Conservation (phyloP, 2,797 vertebrate genomes). For the Gephyroberyx darwinii region DNA sequence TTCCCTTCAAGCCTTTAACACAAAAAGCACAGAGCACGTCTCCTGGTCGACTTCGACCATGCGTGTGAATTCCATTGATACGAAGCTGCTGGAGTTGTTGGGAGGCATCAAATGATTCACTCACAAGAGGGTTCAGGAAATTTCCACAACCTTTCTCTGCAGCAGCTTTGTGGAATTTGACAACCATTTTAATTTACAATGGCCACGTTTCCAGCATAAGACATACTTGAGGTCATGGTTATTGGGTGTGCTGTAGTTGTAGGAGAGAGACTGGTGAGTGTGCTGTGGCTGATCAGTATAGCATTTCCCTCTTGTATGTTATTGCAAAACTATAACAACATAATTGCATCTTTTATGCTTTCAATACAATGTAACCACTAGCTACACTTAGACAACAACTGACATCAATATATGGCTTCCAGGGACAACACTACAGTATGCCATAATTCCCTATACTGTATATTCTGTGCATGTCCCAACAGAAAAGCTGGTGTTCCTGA, state of each 20-base stretch:
- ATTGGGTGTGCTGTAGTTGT: constrained; percentile 19
- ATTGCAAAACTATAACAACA: constrained; percentile 52
- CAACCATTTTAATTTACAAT: constrained; percentile 9
- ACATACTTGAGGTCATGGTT: constrained; percentile 27
- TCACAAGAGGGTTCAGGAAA: constrained; percentile 18
- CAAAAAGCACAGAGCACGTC: constrained; percentile 22
- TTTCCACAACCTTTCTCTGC: constrained; percentile 17
- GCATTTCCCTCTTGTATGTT: constrained; percentile 38
- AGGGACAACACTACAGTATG: constrained; percentile 7
- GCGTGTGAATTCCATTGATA: background rate
- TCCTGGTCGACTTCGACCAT: background rate
- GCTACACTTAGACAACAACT: constrained; percentile 24
- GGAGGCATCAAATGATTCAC: background rate
- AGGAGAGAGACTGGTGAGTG: constrained; percentile 5
- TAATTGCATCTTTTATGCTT: constrained; percentile 9
- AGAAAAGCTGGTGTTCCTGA: constrained; percentile 59
- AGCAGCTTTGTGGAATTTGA: constrained; percentile 37
- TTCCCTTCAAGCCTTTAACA: constrained; percentile 9
- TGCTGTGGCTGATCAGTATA: constrained; percentile 28
- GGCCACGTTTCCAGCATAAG: constrained; percentile 16
- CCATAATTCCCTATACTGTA: constrained; percentile 13
- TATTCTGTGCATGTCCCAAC: constrained; percentile 9
- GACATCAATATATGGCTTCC: constrained; percentile 37
- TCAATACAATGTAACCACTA: constrained; percentile 3
- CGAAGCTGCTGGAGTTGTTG: background rate